phyloP scores from a whole-genome alignment of 2,113 vertebrate genomes.

The Lichenostomus cassidix region DNA sequence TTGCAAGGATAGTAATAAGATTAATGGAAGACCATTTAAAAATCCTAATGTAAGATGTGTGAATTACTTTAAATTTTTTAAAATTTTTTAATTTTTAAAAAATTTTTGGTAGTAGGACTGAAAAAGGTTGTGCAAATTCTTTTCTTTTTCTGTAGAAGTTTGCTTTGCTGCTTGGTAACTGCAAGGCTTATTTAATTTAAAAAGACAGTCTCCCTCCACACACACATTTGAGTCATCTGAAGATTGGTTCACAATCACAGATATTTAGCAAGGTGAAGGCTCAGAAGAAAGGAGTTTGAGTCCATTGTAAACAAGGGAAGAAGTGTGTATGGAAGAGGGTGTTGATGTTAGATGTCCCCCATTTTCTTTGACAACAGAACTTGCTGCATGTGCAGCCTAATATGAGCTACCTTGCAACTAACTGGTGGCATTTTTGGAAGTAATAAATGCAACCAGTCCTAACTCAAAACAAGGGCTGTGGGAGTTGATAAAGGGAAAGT shows the following conservation, averaged over 20 bases:
- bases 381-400: neutral
- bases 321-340: fast-evolving
- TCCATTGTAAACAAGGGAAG: neutral
- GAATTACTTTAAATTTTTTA: neutral
- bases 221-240: neutral
- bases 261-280: neutral
- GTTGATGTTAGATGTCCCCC: fast-evolving
- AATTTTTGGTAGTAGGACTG: neutral
- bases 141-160: neutral
- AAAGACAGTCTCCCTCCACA: neutral
- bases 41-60: neutral
- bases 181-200: neutral
- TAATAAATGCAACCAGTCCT: neutral
- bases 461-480: neutral
- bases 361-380: neutral
- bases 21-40: neutral
- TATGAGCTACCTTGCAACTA: neutral
- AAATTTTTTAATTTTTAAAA: too few species aligned
- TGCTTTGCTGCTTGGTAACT: neutral
- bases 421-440: neutral
- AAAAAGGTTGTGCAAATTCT: neutral
- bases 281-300: neutral
- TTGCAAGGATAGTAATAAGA: neutral
- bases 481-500: neutral
- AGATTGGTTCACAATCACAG: neutral